Base-by-base conservation (phyloP, 2,888 invertebrate genomes). In the Polydrusus cervinus region DNA sequence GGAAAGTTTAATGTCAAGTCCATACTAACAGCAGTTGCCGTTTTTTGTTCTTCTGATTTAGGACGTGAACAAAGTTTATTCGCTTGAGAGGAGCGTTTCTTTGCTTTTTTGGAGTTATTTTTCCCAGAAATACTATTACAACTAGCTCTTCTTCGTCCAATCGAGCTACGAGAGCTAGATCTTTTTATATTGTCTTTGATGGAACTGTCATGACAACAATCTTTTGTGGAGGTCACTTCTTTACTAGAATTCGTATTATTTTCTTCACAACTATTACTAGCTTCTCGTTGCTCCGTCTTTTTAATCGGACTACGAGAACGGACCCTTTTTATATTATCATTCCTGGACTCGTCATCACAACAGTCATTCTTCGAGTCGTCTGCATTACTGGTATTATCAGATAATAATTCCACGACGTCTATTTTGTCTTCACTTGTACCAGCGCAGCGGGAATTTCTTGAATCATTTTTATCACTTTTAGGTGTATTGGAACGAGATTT, bases 1-100 rank as follows among this genome's bases (percentile, higher is more conserved):
- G 81, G 81, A 66, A 78, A 81, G 49, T 80, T 82, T 16, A 72
- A 67, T 20, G 72, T 71, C 34, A 82, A 72, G 64, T 80, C 66
- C 53, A 75, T 74, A 1, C 64, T n/a, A 45, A 62, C 7, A 34
- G 18, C 3, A 25, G 5, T 25, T 25, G 25, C 3, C 13, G 1
- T 38, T 40, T 57, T 62, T 53, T 38, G 11, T 53, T 0, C 53
- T 16, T n/a, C 11, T 43, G n/a, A n/a, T 0, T 16, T n/a, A 16
- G 6, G 7, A 3, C 0, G 11, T 3, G n/a, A 43, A 43, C n/a
- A 43, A 43, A 6, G 3, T n/a, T 43, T 43, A 43, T n/a, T 43
- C 13, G n/a, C n/a, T 43, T 43, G 13, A 2, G 43, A 43, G 9
- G 43, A n/a, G n/a, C 14, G 6, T 20, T 30, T 30, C 14, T 14